Conservation (phyloP, 2,113 vertebrate genomes). For the Gavialis gangeticus region DNA sequence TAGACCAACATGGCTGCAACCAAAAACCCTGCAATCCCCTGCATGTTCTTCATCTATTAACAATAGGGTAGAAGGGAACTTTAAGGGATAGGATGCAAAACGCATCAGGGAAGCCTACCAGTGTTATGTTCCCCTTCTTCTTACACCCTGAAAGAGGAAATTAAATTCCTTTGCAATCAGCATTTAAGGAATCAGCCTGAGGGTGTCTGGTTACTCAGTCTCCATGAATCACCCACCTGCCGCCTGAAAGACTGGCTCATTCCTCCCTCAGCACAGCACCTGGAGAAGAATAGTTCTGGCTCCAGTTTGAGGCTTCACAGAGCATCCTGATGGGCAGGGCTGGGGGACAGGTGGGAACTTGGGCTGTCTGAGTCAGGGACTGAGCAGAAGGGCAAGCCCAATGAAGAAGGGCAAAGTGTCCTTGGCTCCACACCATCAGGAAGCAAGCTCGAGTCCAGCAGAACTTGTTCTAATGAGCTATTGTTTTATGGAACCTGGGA, state of each 20-base stretch:
- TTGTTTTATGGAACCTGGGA: too few relatives aligned
- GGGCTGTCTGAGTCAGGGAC: not conserved
- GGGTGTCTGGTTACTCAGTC: not conserved
- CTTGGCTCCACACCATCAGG: not conserved
- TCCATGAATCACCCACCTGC: not conserved
- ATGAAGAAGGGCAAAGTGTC: not conserved
- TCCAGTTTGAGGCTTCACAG: not conserved
- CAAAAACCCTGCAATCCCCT: not conserved
- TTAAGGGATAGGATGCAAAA: not conserved
- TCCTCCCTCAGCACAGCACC: not conserved
- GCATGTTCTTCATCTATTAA: not conserved
- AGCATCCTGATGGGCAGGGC: not conserved
- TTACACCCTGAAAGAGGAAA: not conserved
- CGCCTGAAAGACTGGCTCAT: not conserved
- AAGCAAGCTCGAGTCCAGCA: not conserved
- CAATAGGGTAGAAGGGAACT: not conserved
- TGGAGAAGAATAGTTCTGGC: not conserved
- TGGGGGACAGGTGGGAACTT: not conserved
- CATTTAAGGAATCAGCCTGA: not conserved
- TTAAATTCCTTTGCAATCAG: not conserved
- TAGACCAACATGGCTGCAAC: too few relatives aligned
- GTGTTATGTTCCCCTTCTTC: not conserved
- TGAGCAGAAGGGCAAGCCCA: not conserved
- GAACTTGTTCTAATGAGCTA: not conserved
- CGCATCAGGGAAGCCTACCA: not conserved